Conservation (phyloP, 2,113 vertebrate genomes). For the Macaca fascicularis region DNA sequence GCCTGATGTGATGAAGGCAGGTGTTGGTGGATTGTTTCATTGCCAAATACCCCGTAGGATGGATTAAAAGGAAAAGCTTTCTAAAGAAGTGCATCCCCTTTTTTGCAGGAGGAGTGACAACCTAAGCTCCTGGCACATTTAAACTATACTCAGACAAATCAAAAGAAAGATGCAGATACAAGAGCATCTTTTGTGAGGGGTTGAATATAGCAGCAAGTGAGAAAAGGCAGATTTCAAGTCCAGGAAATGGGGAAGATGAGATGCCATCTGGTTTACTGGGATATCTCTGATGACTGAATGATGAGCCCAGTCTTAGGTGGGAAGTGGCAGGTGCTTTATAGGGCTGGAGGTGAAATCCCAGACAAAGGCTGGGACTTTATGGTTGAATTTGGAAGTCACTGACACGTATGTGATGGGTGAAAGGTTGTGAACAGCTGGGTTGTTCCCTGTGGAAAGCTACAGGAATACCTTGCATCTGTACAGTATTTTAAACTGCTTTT, state of each 20-base stretch:
- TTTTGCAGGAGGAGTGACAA: not conserved
- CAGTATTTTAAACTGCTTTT: not conserved
- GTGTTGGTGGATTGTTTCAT: not conserved
- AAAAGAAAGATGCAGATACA: not conserved
- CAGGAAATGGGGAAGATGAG: not conserved
- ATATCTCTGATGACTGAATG: not conserved
- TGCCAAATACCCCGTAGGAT: not conserved
- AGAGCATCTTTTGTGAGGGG: not conserved
- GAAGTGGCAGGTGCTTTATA: not conserved
- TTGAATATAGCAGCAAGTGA: not conserved
- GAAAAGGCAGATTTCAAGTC: not conserved
- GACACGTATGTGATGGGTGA: not conserved
- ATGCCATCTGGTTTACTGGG: not conserved
- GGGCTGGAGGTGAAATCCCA: not conserved
- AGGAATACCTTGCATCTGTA: too few species aligned
- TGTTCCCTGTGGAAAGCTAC: not conserved
- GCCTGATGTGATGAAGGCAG: not conserved
- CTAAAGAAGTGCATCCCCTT: not conserved
- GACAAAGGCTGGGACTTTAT: not conserved
- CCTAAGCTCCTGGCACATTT: not conserved
- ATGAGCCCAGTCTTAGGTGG: not conserved
- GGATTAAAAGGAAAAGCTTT: not conserved
- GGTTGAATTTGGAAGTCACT: not conserved
- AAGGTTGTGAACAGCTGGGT: not conserved
- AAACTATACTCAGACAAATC: not conserved